phyloP scores from a whole-genome alignment of 2,888 invertebrate genomes.

The Thysanoteuthis rhombus region DNA sequence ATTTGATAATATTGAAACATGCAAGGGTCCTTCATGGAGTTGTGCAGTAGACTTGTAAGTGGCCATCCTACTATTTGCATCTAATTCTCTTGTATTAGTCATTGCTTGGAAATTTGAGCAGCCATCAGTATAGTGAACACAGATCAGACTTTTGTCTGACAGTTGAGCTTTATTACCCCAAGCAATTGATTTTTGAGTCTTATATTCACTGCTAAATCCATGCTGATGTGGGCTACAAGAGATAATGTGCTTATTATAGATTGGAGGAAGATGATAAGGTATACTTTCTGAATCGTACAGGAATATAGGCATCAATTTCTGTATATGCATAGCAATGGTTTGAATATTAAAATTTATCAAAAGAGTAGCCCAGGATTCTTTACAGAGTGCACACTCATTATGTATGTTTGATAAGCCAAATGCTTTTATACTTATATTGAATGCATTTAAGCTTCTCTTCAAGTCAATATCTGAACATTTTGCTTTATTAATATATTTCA shows the following conservation, averaged over 20 bases:
- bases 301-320: not conserved
- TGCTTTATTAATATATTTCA: not conserved
- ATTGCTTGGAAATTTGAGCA: not conserved
- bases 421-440: not conserved
- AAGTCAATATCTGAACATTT: not conserved
- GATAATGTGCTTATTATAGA: not conserved
- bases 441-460: not conserved
- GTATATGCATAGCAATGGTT: not conserved
- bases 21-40: not conserved
- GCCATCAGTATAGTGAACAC: not conserved
- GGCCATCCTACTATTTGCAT: not conserved
- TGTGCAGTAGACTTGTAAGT: not conserved
- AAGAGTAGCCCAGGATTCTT: not conserved
- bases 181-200: conserved; percentile 12
- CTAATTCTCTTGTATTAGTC: not conserved
- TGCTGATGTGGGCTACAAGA: not conserved
- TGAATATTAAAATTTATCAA: not conserved
- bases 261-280: not conserved
- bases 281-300: not conserved
- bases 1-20: not conserved
- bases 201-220: not conserved
- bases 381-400: not conserved
- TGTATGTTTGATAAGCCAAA: not conserved
- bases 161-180: not conserved
- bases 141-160: not conserved